A percentile compares a stretch with the other conserved stretches of the same genome.
Evolutionary conservation across 1,140 invertebrate species (phyloP).

Genomic region (Eubasilissa regina): DNA sequence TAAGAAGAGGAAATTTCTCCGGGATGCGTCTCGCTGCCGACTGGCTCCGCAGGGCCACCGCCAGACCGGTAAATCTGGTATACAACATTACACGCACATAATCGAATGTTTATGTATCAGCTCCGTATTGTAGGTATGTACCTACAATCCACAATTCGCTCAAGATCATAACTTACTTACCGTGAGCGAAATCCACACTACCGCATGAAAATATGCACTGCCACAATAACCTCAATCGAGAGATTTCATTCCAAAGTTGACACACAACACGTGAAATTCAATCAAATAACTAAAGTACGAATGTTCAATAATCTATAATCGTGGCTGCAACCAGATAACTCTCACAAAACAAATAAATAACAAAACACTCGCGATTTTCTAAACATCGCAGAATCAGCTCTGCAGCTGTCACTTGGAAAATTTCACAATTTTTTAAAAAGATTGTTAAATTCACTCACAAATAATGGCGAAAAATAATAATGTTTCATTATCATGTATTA

Average conservation of each 20-base stretch:
- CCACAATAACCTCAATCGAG: constrained; percentile 30
- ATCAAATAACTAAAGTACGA: neutral
- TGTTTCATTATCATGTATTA: constrained; percentile 7
- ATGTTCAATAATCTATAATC: constrained; percentile 4
- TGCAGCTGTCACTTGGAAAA: constrained; percentile 28
- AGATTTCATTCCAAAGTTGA: constrained; percentile 28
- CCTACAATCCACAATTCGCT: constrained; percentile 20
- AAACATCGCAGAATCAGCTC: too few species aligned
- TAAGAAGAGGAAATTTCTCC: too few species aligned
- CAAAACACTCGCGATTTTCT: constrained; percentile 13
- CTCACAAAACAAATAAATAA: constrained; percentile 43
- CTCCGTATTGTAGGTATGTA: neutral
- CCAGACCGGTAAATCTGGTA: constrained; percentile 39
- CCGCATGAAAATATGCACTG: neutral
- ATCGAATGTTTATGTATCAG: constrained; percentile 10
- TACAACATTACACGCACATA: neutral
- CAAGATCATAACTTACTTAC: constrained; percentile 16
- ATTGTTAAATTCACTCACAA: neutral
- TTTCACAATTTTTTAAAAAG: neutral
- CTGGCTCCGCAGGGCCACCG: too few species aligned
- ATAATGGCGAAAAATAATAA: constrained; percentile 6
- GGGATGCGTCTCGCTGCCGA: too few species aligned
- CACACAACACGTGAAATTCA: constrained; percentile 2
- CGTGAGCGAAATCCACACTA: constrained; percentile 17
- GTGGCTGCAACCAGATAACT: neutral